A percentile compares a stretch with the other conserved stretches of the same genome.
Evolutionary conservation across 1,140 invertebrate genomes (phyloP).

Genomic region (Ditylenchus dipsaci): DNA sequence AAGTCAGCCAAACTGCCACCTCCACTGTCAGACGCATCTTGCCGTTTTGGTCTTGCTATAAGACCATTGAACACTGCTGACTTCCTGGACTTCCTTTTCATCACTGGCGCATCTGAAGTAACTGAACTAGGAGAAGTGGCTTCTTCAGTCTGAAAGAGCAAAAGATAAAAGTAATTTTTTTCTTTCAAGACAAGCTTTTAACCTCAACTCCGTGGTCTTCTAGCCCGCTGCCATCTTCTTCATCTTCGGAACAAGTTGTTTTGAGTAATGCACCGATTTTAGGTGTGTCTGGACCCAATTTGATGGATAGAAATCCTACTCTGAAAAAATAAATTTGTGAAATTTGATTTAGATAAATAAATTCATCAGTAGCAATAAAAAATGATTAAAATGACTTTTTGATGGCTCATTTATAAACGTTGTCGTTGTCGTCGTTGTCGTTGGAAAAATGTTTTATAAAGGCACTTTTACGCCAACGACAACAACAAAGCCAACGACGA

Average conservation of each 20-base stretch:
- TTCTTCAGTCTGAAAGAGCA: neutral
- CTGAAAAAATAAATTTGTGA: slow-evolving; percentile 17
- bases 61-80: neutral
- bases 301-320: slow-evolving; percentile 39
- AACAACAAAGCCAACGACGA: too few relatives aligned
- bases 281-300: slow-evolving; percentile 47
- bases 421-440: too few relatives aligned
- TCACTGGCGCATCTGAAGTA: neutral
- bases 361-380: neutral
- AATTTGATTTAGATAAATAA: neutral
- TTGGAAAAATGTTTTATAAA: too few relatives aligned
- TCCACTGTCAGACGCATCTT: neutral
- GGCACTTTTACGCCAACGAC: too few relatives aligned
- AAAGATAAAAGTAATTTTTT: too few relatives aligned
- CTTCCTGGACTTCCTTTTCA: neutral
- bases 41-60: slow-evolving; percentile 9
- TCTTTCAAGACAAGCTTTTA: neutral
- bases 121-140: slow-evolving; percentile 1
- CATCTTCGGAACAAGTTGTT: slow-evolving; percentile 48
- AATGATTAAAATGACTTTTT: too few relatives aligned
- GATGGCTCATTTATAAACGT: too few relatives aligned
- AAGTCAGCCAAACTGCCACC: slow-evolving; percentile 37
- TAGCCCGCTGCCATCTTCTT: slow-evolving; percentile 36
- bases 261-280: slow-evolving; percentile 49
- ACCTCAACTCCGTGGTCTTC: slow-evolving; percentile 41